A percentile compares a stretch with the other conserved stretches of the same genome.
These are phyloP conservation scores for Brachyptera risi DNA, from an alignment of 2,888 invertebrate genomes.

Conservation along the genomic window DNA sequence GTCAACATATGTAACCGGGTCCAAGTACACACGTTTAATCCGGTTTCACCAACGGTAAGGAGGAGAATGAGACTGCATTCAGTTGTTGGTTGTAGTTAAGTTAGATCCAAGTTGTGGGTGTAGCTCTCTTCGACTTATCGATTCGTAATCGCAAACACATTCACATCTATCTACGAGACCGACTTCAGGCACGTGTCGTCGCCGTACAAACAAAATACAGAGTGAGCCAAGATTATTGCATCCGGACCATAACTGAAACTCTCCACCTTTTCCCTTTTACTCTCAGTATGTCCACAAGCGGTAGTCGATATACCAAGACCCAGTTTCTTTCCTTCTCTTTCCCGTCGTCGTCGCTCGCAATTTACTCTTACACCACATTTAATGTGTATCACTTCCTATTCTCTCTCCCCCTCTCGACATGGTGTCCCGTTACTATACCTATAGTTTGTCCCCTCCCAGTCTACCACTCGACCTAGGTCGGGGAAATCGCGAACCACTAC, in stretches of 20 bases:
- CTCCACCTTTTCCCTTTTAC: conserved; percentile 10
- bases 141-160: conserved; percentile 1
- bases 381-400: conserved; percentile 21
- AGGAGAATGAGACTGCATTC: conserved; percentile 13
- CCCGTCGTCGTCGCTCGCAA: conserved; percentile 14
- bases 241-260: conserved; percentile 7
- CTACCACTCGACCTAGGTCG: conserved; percentile 6
- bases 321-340: conserved; percentile 18
- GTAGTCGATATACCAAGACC: conserved; percentile 11
- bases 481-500: conserved; percentile 19
- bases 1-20: conserved; percentile 14
- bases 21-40: conserved; percentile 12
- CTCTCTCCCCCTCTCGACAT: conserved; percentile 5
- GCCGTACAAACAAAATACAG: not conserved
- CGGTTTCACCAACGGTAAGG: conserved; percentile 6
- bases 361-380: conserved; percentile 22
- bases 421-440: conserved; percentile 9
- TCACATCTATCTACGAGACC: not conserved
- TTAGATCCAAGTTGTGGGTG: conserved; percentile 18
- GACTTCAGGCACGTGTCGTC: not conserved
- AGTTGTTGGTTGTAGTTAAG: conserved; percentile 6
- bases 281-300: conserved; percentile 21
- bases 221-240: conserved; percentile 6
- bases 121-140: conserved; percentile 1
- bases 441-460: conserved; percentile 16